Base-by-base conservation (phyloP, 2,888 invertebrate genomes). In the Dorcus parallelipipedus region DNA sequence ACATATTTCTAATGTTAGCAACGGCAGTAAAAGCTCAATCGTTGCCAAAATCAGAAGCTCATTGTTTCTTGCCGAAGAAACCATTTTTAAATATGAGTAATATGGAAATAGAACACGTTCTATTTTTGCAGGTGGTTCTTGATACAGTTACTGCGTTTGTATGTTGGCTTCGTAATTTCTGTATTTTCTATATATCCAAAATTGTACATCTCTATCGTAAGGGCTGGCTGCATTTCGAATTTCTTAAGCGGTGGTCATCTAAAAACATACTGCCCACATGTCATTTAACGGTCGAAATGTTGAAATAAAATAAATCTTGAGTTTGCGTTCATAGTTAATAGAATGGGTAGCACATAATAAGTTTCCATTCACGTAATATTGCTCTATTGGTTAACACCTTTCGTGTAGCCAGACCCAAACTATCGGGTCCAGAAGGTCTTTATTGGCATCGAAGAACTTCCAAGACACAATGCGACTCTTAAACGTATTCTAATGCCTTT, bases 401-500 rank as follows among this genome's bases (percentile, higher is more conserved):
- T 61, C 54, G 38, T 51, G 54, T 38, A 41, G 41, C 40, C 10
- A 33, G 40, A 14, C 50, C 33, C 10, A 38, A 39, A 39, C 50
- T 38, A 38, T 39, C 42, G 9, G 20, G 42, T 43, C 43, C 48
- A 54, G 48, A 54, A 54, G 54, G 54, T 54, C 54, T 54, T 33
- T 54, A 54, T 54, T 54, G 14, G 40, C 23, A 39, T 43, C 38
- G 26, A 20, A 49, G 52, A 54, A 26, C 26, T 53, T 52, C 14
- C 52, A 53, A 48, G 23, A 61, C 67, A 72, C 70, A 73, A 71
- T 69, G 65, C 68, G 58, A 64, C 59, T 62, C 70, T 74, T 74
- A 75, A 74, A 74, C 69, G 74, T 73, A 76, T 76, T 76, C 75
- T 74, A 74, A 74, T 75, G 70, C 73, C 65, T 71, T 72, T 72